Percentiles rank a stretch among this genome's conserved stretches.
phyloP scores from a whole-genome alignment of 92 coral and sea anemone genomes.

The Nematostella vectensis region DNA sequence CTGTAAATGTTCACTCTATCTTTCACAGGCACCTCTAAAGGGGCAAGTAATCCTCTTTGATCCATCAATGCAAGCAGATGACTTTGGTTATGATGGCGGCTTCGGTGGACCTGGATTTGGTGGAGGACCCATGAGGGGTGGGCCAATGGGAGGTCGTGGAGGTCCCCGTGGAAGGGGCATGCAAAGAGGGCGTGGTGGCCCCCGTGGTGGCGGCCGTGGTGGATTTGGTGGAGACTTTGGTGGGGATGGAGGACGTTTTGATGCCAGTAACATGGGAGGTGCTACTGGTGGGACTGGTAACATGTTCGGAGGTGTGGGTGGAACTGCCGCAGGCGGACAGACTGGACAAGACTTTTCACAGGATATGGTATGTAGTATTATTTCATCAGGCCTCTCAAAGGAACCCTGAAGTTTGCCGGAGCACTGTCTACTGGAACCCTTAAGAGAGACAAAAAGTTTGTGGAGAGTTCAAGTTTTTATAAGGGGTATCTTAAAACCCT shows the following conservation, averaged over 20 bases:
- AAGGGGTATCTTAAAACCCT: no score
- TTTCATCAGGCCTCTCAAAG: neutral
- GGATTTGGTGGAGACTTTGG: conserved; percentile 56
- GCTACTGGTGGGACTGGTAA: conserved; percentile 4
- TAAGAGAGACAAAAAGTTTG: no score
- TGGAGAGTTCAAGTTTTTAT: no score
- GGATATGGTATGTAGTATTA: conserved; percentile 38
- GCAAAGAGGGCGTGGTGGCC: conserved; percentile 44
- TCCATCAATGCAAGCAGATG: conserved; percentile 49
- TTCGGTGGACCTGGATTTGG: conserved; percentile 54
- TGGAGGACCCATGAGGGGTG: conserved; percentile 64
- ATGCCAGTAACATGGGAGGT: conserved; percentile 19
- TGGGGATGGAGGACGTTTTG: conserved; percentile 43
- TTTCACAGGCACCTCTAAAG: conserved; percentile 79
- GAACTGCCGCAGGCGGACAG: conserved; percentile 16
- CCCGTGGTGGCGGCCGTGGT: conserved; percentile 38
- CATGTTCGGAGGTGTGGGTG: conserved; percentile 1
- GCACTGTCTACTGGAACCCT: no score
- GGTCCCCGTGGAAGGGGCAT: conserved; percentile 57
- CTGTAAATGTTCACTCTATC: no score
- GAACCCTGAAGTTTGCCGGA: no score
- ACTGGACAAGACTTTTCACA: conserved; percentile 51
- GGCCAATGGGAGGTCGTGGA: conserved; percentile 43
- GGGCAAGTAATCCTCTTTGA: conserved; percentile 84
- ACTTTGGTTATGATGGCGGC: conserved; percentile 70